phyloP scores from a whole-genome alignment of 1,140 invertebrate genomes.

The Drosophila willistoni region DNA sequence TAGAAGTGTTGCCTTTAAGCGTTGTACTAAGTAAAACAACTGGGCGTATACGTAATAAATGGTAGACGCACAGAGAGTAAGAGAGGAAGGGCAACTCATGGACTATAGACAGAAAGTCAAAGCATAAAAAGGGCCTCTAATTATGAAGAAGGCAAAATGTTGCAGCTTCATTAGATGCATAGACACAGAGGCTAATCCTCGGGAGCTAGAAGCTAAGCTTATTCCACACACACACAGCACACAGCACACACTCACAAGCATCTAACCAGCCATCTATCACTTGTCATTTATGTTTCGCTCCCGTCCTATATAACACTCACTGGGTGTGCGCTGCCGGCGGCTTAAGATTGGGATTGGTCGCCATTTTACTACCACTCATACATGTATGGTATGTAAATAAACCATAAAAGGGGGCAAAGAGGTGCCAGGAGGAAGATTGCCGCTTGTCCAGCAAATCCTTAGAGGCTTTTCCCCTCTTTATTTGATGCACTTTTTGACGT shows the following conservation, averaged over 20 bases:
- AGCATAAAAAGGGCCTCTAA: slow-evolving; percentile 48
- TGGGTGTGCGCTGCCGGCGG: slow-evolving; percentile 38
- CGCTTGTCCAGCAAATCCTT: slow-evolving; percentile 2
- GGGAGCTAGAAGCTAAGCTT: slow-evolving; percentile 18
- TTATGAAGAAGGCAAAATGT: slow-evolving; percentile 34
- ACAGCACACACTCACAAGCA: slow-evolving; percentile 25
- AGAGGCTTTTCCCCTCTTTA: slow-evolving; percentile 8
- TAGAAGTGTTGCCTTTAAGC: slow-evolving; percentile 32
- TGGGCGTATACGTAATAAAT: slow-evolving; percentile 70
- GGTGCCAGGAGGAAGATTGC: background rate
- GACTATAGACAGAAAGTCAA: slow-evolving; percentile 40
- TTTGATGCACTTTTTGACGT: slow-evolving; percentile 65
- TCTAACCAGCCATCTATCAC: slow-evolving; percentile 66
- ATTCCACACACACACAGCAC: too few relatives aligned
- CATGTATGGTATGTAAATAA: slow-evolving; percentile 39
- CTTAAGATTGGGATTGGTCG: slow-evolving; percentile 41
- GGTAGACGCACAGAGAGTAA: background rate
- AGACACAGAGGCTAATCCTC: slow-evolving; percentile 47
- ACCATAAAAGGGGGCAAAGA: slow-evolving; percentile 3
- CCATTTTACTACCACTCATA: slow-evolving; percentile 22
- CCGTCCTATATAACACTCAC: slow-evolving; percentile 19
- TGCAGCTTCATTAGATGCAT: slow-evolving; percentile 54
- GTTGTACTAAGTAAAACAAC: slow-evolving; percentile 43
- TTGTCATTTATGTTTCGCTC: slow-evolving; percentile 55
- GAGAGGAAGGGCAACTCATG: background rate